phyloP scores from a whole-genome alignment of 64 coral and sea anemone species.

The Montipora efflorescens region DNA sequence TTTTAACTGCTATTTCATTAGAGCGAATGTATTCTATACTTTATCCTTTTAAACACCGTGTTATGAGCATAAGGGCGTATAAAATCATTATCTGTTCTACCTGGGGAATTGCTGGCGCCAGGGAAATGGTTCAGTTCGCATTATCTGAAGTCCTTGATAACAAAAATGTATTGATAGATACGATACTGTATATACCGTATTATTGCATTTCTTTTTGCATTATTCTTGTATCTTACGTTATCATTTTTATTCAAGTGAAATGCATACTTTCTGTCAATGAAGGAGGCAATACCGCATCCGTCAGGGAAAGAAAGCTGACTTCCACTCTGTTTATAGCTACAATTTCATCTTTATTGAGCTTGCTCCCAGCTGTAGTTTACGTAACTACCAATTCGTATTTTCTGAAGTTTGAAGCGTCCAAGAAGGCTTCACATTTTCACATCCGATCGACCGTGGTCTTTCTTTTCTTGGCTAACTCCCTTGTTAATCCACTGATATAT shows the following conservation, averaged over 20 bases:
- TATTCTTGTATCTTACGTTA: constrained; percentile 1
- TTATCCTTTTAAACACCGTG: background rate
- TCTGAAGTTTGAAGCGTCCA: background rate
- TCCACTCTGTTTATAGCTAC: background rate
- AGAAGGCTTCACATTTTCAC: background rate
- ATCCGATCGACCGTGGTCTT: background rate
- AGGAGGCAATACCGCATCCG: too few relatives aligned
- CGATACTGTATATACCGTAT: background rate
- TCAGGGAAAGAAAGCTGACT: background rate
- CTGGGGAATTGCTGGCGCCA: background rate
- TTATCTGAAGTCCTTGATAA: background rate
- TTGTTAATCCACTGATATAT: background rate
- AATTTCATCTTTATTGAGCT: background rate
- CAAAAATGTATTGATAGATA: background rate
- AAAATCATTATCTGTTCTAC: background rate
- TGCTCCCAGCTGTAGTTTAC: background rate
- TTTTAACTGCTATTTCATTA: background rate
- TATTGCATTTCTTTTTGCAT: background rate
- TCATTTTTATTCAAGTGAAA: background rate
- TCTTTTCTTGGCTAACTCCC: constrained; percentile 14
- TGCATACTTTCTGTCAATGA: background rate
- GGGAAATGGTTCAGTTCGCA: background rate
- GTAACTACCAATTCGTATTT: background rate
- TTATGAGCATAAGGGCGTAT: background rate
- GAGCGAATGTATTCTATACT: background rate